Evolutionary conservation across 1,140 invertebrate genomes (phyloP).

Genomic region (Helicoverpa zea): DNA sequence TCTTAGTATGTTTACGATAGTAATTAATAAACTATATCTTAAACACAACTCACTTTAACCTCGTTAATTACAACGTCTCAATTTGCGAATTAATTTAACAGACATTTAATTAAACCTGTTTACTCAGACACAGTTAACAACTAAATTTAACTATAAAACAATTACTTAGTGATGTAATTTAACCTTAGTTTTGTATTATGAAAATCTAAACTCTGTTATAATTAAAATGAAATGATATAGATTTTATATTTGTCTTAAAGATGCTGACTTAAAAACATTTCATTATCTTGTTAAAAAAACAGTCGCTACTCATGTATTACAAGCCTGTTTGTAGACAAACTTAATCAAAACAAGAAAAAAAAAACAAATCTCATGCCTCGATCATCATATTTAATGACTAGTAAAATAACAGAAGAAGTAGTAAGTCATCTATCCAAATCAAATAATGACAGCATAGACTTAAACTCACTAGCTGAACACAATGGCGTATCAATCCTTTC

Average conservation of each 20-base stretch:
- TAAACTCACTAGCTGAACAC: conserved; percentile 91
- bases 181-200: neutral
- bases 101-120: conserved; percentile 31
- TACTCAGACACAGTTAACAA: conserved; percentile 24
- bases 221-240: too few species aligned
- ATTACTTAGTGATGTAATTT: conserved; percentile 24
- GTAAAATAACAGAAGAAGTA: neutral
- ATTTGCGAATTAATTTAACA: conserved; percentile 18
- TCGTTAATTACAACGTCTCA: conserved; percentile 9
- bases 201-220: too few species aligned
- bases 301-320: too few species aligned
- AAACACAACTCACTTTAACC: conserved; percentile 19
- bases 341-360: too few species aligned
- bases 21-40: conserved; percentile 17
- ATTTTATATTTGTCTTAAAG: too few species aligned
- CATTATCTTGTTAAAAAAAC: too few species aligned
- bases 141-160: conserved; percentile 30
- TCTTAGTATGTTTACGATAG: neutral
- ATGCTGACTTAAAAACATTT: too few species aligned
- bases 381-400: neutral
- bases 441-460: conserved; percentile 56
- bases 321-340: too few species aligned
- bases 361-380: too few species aligned
- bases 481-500: conserved; percentile 94
- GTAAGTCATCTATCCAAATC: neutral